phyloP scores from a whole-genome alignment of 1,140 invertebrate species.

The Drosophila azteca region DNA sequence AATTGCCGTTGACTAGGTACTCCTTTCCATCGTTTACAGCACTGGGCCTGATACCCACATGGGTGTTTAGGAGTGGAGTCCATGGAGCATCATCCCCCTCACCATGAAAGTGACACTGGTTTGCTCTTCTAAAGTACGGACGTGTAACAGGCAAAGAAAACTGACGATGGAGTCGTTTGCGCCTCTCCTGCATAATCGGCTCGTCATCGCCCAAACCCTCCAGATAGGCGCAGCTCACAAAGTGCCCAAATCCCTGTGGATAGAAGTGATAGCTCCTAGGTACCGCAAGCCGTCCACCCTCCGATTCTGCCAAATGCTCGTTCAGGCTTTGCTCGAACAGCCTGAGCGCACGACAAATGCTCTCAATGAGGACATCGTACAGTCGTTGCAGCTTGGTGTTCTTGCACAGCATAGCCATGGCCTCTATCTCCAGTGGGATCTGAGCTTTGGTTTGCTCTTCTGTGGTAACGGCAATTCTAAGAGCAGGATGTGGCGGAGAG shows the following conservation, averaged over 20 bases:
- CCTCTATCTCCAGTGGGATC: conserved; percentile 88
- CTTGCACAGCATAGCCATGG: conserved; percentile 88
- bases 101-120: conserved; percentile 86
- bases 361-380: conserved; percentile 90
- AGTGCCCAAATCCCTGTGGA: conserved; percentile 87
- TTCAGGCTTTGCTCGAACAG: conserved; percentile 87
- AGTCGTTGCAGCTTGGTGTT: conserved; percentile 87
- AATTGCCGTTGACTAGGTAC: conserved; percentile 91
- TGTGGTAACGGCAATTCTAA: conserved; percentile 63
- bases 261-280: conserved; percentile 83
- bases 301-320: conserved; percentile 70
- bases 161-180: conserved; percentile 87
- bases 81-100: conserved; percentile 82
- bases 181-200: conserved; percentile 85
- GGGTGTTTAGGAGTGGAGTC: conserved; percentile 89
- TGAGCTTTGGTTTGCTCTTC: conserved; percentile 81
- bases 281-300: conserved; percentile 42
- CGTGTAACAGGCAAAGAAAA: conserved; percentile 87
- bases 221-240: conserved; percentile 89
- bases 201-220: conserved; percentile 86
- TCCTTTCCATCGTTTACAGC: conserved; percentile 84
- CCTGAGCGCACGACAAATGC: conserved; percentile 88
- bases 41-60: conserved; percentile 85
- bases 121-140: conserved; percentile 89
- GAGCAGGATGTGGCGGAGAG: conserved; percentile 49